These are phyloP conservation scores for Danio aesculapii DNA, from an alignment of 2,797 vertebrate genomes.

Conservation along the genomic window DNA sequence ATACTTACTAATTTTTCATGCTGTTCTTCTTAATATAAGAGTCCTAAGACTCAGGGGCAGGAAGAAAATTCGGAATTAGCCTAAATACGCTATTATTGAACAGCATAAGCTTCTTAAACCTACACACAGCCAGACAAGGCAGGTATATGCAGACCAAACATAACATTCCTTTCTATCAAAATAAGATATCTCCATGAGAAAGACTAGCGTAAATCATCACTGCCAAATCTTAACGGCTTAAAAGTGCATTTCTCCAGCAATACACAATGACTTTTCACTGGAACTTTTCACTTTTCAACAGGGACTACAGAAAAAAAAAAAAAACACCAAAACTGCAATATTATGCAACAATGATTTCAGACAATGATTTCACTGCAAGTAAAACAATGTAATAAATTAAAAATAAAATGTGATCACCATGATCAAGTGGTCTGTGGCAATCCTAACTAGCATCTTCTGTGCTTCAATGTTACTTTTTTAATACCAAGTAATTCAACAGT, in stretches of 20 bases:
- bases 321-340: not conserved
- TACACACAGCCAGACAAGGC: not conserved
- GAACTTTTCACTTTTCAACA: too few species aligned
- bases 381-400: not conserved
- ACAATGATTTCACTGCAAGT: not conserved
- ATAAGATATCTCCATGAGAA: not conserved
- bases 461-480: not conserved
- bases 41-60: not conserved
- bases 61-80: slow-evolving; percentile 24
- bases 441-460: too few species aligned
- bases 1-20: not conserved
- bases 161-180: not conserved
- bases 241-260: not conserved
- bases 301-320: not conserved
- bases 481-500: not conserved
- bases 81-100: slow-evolving; percentile 27
- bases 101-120: slow-evolving; percentile 38
- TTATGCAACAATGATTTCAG: not conserved
- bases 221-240: not conserved
- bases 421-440: not conserved
- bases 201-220: not conserved
- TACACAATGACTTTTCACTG: not conserved
- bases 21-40: not conserved
- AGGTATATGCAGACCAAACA: not conserved
- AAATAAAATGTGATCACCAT: not conserved